Base-by-base conservation (phyloP, 2,113 vertebrate genomes). In the Platichthys flesus region DNA sequence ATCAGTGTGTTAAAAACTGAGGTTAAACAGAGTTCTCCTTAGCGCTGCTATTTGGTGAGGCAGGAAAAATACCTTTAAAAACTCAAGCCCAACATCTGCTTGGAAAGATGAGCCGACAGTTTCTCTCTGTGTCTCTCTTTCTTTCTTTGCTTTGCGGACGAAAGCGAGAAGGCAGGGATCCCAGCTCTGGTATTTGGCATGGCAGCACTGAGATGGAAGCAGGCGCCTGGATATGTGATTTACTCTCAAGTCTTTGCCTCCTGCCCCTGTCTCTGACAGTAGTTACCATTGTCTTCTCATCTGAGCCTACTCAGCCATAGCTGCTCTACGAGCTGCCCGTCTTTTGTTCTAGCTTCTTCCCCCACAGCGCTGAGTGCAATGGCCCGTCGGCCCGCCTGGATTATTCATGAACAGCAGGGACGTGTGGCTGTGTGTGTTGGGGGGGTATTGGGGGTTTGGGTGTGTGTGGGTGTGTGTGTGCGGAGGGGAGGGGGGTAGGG, bases 371-470 rank as follows among this genome's bases (percentile, higher is more conserved):
- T 80, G 78, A 89, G 92, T 84, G 91, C 89, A 78, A 84, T 88
- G 90, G 91, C 87, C 88, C 81, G 85, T 88, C 85, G 84, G 88
- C 67, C 82, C 9, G 90, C 91, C 91, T 93, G 88, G 90, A 92
- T 93, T 94, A 94, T 94, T 94, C 92, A 94, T 94, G 92, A 94
- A 89, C 92, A 91, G 88, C 82, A 79, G 89, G 84, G 92, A 92
- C 87, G 93, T 94, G 92, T 92, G 92, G 91, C 93, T 88, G 89
- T 88, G 86, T 85, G 85, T 84, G 84, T 78, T 84, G 87, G 82
- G 86, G 86, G 87, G 79, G 85, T 80, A 87, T 81, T 80, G 81
- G 74, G 67, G 79, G 75, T 75, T 75, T 77, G 80, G 62, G 70
- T 55, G 76, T 71, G 24, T 78, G 82, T 74, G 28, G 18, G 16